Evolutionary conservation across 2,797 vertebrate species (phyloP), one percentile per base, ranked within the genome.

Genomic region (Eleutherodactylus coqui): DNA sequence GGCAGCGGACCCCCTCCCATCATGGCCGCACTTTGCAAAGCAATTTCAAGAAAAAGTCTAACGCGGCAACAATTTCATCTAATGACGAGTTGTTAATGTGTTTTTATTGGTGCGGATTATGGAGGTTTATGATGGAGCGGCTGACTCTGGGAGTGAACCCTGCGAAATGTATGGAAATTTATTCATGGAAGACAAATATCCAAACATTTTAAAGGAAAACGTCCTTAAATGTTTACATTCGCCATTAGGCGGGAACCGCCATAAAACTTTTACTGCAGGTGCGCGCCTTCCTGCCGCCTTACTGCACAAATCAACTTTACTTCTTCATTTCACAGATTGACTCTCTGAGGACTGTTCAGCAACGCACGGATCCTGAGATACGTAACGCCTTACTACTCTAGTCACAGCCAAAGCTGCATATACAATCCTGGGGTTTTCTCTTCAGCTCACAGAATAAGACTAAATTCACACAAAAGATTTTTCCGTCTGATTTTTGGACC

Each of bases 91-190:
- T 49, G 43, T 67, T 72, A 55, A 82, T 69, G 80, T 72, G 69
- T 82, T 82, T 82, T 82, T 70, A 70, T 27, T 80, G 62, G n/a
- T 80, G 78, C 7, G 45, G 43, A 80, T 80, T 80, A 67, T 34
- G 19, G 60, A 64, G 60, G 78, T 64, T 80, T 80, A 67, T 80
- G 78, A 80, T 80, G 60, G 58, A 80, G 67, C 1, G 60, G 45
- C 60, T 80, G 78, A 67, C 78, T 80, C 62, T 67, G 19, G 60
- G 29, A 64, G 34, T 80, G 78, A 80, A 64, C 78, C 43, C 60
- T 80, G 41, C 14, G 27, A 80, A 79, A 62, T 62, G n/a, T 24
- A 82, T 82, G 79, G 53, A 72, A 82, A 69, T 69, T 82, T 82
- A 70, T 82, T 82, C 80, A 72, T 70, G 8, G 67, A 55, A n/a